phyloP scores from a whole-genome alignment of 2,888 invertebrate species.

The Panopea generosa region DNA sequence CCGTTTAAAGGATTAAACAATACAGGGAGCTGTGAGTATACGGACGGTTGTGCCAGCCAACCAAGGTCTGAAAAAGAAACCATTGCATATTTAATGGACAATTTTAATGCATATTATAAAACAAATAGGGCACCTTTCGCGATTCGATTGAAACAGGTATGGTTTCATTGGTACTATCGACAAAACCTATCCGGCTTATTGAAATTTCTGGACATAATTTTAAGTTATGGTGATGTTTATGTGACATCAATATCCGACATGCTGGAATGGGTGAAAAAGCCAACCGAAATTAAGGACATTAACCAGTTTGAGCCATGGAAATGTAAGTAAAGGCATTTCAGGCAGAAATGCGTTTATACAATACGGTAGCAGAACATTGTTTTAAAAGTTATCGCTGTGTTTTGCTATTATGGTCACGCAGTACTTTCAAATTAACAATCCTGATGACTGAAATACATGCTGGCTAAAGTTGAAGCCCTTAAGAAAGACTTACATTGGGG shows the following conservation, averaged over 20 bases:
- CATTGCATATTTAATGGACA: slow-evolving; percentile 88
- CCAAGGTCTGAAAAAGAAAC: slow-evolving; percentile 64
- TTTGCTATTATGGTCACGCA: no score
- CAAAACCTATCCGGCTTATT: slow-evolving; percentile 63
- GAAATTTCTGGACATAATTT: slow-evolving; percentile 63
- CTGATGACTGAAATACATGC: no score
- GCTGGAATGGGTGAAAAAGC: slow-evolving; percentile 77
- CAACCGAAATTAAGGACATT: slow-evolving; percentile 66
- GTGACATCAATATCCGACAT: slow-evolving; percentile 72
- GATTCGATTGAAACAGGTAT: slow-evolving; percentile 67
- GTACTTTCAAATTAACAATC: no score
- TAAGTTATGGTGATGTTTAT: slow-evolving; percentile 76
- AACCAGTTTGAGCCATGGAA: slow-evolving; percentile 73
- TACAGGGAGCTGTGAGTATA: slow-evolving; percentile 70
- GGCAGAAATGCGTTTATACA: no score
- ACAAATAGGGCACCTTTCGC: slow-evolving; percentile 67
- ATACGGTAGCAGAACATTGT: no score
- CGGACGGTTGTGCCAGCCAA: slow-evolving; percentile 69
- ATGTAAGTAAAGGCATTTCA: slow-evolving; percentile 66
- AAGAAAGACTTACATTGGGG: no score
- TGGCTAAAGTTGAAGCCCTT: no score
- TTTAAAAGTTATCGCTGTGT: no score
- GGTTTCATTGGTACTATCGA: slow-evolving; percentile 70
- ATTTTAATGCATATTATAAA: slow-evolving; percentile 87
- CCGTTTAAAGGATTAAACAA: slow-evolving; percentile 55